Conservation (phyloP, 2,888 invertebrate species). For the Conistra vaccinii region DNA sequence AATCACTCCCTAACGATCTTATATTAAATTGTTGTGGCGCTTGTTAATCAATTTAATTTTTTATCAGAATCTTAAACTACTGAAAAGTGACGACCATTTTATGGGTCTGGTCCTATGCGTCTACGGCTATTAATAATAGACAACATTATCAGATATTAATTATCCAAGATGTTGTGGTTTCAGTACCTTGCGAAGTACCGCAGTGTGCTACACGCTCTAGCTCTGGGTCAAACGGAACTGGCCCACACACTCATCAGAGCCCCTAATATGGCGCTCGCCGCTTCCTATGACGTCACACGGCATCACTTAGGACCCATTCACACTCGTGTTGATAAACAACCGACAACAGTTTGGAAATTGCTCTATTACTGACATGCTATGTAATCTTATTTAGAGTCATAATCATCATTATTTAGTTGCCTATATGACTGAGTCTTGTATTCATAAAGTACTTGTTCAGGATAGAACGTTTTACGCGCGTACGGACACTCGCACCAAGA, state of each 20-base stretch:
- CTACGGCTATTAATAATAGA: background rate
- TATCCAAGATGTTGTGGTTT: background rate
- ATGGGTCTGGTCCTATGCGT: background rate
- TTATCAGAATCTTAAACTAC: background rate
- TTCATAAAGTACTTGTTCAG: background rate
- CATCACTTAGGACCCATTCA: constrained; percentile 53
- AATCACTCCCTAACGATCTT: background rate
- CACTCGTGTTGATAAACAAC: constrained; percentile 37
- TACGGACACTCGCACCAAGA: background rate
- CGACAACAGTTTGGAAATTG: constrained; percentile 43
- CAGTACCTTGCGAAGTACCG: background rate
- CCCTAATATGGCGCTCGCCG: constrained; percentile 66
- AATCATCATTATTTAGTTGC: constrained; percentile 17
- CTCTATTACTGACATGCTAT: constrained; percentile 40
- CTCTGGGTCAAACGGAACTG: constrained; percentile 69
- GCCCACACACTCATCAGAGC: constrained; percentile 71
- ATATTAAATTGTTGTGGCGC: background rate
- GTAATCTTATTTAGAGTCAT: constrained; percentile 19
- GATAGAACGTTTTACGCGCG: background rate
- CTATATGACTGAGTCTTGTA: background rate
- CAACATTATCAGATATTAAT: background rate
- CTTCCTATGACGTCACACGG: constrained; percentile 67
- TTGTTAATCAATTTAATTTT: background rate
- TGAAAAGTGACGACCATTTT: background rate
- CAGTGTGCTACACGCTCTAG: constrained; percentile 49